phyloP scores from a whole-genome alignment of 2,113 vertebrate genomes.

The Mesoclemmys tuberculata region DNA sequence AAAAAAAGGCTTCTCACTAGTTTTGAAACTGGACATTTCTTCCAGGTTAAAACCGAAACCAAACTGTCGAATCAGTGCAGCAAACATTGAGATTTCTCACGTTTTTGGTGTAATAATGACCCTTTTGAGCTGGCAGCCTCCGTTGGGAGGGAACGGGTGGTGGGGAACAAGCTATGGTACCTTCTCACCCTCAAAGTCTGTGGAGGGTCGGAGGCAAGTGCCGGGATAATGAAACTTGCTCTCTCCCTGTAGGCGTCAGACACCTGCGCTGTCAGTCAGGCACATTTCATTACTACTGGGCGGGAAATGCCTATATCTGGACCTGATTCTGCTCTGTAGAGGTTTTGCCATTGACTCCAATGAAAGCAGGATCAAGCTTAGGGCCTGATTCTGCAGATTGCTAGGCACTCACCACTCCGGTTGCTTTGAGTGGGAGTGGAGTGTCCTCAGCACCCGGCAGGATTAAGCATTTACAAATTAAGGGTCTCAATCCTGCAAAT shows the following conservation, averaged over 20 bases:
- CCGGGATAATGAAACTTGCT: neutral
- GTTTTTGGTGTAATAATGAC: neutral
- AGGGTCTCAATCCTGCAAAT: neutral
- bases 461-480: neutral
- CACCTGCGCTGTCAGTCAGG: neutral
- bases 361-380: neutral
- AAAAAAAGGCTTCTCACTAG: neutral
- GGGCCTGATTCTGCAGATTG: too few relatives aligned
- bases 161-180: neutral
- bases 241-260: neutral
- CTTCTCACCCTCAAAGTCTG: neutral
- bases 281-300: neutral
- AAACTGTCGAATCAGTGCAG: neutral
- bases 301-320: too few relatives aligned
- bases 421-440: neutral
- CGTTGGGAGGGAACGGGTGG: neutral
- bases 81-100: neutral
- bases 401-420: neutral
- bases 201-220: neutral
- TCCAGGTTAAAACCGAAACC: neutral
- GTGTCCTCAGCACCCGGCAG: neutral
- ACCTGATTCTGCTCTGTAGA: neutral
- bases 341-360: neutral
- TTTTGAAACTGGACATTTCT: neutral
- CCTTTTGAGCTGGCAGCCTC: fast-evolving